Evolutionary conservation across 2,797 vertebrate genomes (phyloP), one percentile per base, ranked within the genome.

Genomic region (Periophthalmus magnuspinnatus): DNA sequence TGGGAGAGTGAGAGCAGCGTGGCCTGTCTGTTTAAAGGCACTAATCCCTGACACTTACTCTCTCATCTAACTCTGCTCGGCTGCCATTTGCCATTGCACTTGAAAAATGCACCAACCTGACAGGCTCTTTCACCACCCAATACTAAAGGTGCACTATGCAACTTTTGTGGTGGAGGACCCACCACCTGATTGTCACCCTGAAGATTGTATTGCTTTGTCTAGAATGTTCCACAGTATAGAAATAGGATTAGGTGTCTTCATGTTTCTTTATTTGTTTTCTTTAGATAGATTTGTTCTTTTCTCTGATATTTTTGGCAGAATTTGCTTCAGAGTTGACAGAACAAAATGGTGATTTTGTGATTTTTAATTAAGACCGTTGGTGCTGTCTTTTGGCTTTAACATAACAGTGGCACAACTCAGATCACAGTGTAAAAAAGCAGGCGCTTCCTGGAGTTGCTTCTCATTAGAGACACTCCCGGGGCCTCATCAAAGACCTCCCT

Each of bases 321-420:
- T 77, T 75, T 59, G 75, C 78, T 86, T 84, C 62, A 75, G 72
- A 78, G 85, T 75, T 59, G 74, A 83, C 68, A 72, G 68, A 77
- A 78, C 80, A 81, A 79, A 82, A 73, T 90, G 79, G 86, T 84
- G 87, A 87, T 86, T 84, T 86, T 81, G 85, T 84, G 81, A 77
- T 87, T 89, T 91, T 91, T 91, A 91, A 92, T 91, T 90, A 90
- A 84, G 80, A 85, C 87, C 88, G 76, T 86, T 83, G 88, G 90
- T 86, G 85, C 90, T 88, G 76, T 84, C 24, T 84, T 90, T 79
- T 78, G 84, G 87, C 84, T 89, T 78, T 81, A 89, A 87, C 87
- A 87, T 81, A 88, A 81, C 79, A 78, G 81, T 80, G 80, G 74
- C 79, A 73, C 64, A 57, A 84, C 83, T 83, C 77, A 57, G 81